These are phyloP conservation scores for Ceratitis capitata DNA, from an alignment of 1,140 invertebrate species.

Conservation along the genomic window DNA sequence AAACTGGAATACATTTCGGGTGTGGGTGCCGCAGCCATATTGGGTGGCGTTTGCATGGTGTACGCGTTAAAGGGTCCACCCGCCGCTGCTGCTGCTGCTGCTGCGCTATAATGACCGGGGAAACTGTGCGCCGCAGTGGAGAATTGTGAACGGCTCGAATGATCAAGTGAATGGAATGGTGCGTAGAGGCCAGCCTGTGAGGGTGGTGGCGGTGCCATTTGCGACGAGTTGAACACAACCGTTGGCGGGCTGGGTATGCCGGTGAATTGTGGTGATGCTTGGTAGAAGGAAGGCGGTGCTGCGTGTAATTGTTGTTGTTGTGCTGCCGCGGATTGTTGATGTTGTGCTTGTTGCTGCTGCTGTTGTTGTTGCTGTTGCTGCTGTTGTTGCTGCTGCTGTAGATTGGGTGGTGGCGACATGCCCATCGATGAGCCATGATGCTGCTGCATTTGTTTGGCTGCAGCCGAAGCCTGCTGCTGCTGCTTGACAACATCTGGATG, in stretches of 20 bases:
- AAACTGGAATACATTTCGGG: constrained; percentile 85
- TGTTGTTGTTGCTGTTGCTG: constrained; percentile 58
- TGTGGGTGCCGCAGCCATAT: constrained; percentile 71
- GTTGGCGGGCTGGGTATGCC: constrained; percentile 83
- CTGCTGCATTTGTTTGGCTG: constrained; percentile 46
- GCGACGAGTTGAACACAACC: constrained; percentile 80
- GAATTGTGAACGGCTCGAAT: constrained; percentile 60
- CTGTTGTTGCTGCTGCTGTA: constrained; percentile 62
- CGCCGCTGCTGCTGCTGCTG: constrained; percentile 67
- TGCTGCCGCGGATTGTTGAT: constrained; percentile 43
- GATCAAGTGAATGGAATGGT: constrained; percentile 70
- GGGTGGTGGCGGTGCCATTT: constrained; percentile 72
- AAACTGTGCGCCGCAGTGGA: constrained; percentile 70
- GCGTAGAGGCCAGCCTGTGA: constrained; percentile 80
- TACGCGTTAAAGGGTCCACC: constrained; percentile 73
- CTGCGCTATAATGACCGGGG: constrained; percentile 63
- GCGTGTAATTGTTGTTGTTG: constrained; percentile 45
- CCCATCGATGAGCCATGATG: constrained; percentile 51
- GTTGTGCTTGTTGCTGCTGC: constrained; percentile 54
- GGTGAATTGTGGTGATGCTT: constrained; percentile 72
- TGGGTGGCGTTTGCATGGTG: constrained; percentile 66
- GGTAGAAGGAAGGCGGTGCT: constrained; percentile 56
- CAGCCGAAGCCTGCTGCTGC: constrained; percentile 47
- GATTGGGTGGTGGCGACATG: constrained; percentile 61
- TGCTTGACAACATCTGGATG: constrained; percentile 46